These are phyloP conservation scores for Eilema griseolum DNA, from an alignment of 2,888 invertebrate genomes.

Conservation along the genomic window DNA sequence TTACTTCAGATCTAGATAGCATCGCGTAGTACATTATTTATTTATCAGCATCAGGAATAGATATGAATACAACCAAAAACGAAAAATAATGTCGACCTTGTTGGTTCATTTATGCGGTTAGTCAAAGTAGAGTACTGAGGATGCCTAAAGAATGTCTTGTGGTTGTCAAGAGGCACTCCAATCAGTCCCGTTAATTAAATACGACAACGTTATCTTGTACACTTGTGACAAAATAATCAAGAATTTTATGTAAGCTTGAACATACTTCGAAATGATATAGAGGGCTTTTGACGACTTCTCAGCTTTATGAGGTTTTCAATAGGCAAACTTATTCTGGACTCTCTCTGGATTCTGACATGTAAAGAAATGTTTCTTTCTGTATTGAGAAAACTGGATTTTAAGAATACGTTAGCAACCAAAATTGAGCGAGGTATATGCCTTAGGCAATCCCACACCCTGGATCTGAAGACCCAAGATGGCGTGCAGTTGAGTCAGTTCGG, in stretches of 20 bases:
- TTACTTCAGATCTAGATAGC: no score
- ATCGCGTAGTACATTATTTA: no score
- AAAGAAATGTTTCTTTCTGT: not conserved
- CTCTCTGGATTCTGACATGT: not conserved
- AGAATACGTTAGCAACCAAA: no score
- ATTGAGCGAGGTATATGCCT: no score
- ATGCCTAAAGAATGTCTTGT: constrained; percentile 8
- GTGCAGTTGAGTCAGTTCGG: no score
- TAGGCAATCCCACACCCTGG: no score
- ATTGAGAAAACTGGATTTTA: not conserved
- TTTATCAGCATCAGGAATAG: no score
- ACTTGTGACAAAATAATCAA: constrained; percentile 10
- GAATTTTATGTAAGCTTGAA: not conserved
- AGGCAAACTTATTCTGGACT: no score
- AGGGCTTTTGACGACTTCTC: not conserved
- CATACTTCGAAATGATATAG: not conserved
- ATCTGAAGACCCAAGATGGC: no score
- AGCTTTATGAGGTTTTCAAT: not conserved
- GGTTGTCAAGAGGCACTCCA: constrained; percentile 6
- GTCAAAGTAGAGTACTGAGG: not conserved
- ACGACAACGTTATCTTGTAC: constrained; percentile 7
- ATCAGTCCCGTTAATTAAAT: constrained; percentile 16
- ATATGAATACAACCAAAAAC: no score
- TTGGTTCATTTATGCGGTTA: not conserved
- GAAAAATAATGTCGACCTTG: not conserved